phyloP scores from a whole-genome alignment of 2,888 invertebrate genomes.

The Nemoura dubitans region DNA sequence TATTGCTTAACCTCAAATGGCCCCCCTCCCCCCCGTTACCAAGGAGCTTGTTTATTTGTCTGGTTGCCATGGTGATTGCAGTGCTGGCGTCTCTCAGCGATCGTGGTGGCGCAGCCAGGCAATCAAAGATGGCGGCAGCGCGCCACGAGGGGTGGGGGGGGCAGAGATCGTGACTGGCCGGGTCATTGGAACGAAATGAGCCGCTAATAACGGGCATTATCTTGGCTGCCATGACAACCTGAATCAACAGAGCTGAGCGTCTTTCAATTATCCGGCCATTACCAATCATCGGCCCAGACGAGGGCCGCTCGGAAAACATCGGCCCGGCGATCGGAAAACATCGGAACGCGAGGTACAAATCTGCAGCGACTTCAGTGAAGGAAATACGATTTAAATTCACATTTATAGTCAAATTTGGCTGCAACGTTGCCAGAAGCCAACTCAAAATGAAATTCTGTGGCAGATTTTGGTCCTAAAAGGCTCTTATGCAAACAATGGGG shows the following conservation, averaged over 20 bases:
- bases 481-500: no score
- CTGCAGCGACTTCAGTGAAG: no score
- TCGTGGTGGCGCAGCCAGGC: background rate
- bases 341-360: no score
- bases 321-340: no score
- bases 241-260: constrained; percentile 27
- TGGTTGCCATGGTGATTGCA: background rate
- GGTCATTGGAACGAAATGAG: background rate
- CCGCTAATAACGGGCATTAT: constrained; percentile 27
- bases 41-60: no score
- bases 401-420: no score
- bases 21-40: no score
- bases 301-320: background rate
- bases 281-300: background rate
- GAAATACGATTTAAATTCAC: no score
- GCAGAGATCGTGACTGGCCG: background rate
- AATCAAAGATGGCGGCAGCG: background rate
- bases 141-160: background rate
- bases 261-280: constrained; percentile 22
- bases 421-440: no score
- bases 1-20: no score
- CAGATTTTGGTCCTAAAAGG: no score
- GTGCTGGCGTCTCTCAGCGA: background rate
- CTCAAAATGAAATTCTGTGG: no score
- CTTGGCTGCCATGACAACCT: background rate